phyloP scores from a whole-genome alignment of 2,113 vertebrate genomes.

The Edolisoma coerulescens region DNA sequence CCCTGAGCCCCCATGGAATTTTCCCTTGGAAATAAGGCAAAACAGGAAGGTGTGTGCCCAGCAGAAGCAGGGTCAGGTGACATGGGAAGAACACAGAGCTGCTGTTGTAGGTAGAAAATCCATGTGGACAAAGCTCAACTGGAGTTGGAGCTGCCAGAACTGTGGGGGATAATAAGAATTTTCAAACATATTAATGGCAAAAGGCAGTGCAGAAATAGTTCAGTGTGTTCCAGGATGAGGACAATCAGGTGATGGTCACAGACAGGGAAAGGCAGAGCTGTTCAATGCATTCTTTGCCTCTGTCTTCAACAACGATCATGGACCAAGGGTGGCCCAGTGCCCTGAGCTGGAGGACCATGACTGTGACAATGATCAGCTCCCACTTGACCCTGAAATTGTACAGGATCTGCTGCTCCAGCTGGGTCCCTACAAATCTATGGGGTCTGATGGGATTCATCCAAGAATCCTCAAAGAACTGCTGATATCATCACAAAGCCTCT shows the following conservation, averaged over 20 bases:
- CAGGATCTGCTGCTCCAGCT: neutral
- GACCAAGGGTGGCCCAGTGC: no score
- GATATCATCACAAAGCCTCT: neutral
- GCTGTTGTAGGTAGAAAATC: neutral
- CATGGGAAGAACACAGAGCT: neutral
- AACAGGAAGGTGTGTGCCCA: neutral
- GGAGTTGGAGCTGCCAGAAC: neutral
- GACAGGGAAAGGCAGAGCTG: neutral
- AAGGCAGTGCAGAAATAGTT: no score
- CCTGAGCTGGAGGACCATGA: neutral
- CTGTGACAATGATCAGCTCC: neutral
- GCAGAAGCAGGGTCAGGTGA: neutral
- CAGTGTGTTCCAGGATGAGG: neutral
- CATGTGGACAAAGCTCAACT: rapidly evolving
- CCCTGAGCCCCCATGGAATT: neutral
- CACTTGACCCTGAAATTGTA: neutral
- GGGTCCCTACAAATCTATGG: neutral
- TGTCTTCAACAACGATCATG: neutral
- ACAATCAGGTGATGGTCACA: rapidly evolving
- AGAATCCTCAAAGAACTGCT: neutral
- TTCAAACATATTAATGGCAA: neutral
- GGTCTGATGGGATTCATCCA: neutral
- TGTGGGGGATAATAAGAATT: neutral
- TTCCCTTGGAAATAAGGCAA: neutral
- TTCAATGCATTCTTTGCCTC: neutral